Base-by-base conservation (phyloP, 2,113 vertebrate genomes). In the Pantherophis guttatus region DNA sequence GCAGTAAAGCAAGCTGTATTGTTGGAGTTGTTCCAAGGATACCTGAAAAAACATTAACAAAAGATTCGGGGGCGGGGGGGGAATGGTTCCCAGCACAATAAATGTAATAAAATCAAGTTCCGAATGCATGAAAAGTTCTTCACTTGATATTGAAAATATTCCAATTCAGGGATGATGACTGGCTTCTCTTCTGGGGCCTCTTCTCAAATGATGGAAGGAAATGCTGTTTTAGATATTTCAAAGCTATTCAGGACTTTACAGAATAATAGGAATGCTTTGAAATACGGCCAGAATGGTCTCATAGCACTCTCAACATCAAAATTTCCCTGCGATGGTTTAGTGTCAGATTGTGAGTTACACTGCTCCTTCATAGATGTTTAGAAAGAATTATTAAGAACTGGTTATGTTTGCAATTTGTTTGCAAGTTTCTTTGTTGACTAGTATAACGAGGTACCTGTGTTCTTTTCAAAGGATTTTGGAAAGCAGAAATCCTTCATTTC, bases 401-500 rank as follows among this genome's bases (percentile, higher is more conserved):
- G 17, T 81, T 81, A 1, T 39, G 19, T 26, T 55, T 81, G 26
- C 87, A 26, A 5, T 29, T 55, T 55, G 54, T 55, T 17, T 55
- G 3, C 54, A 55, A 50, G 44, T 57, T 26, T 8, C 55, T 50
- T 87, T 87, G 91, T 52, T 52, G 29, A 19, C 33, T 19, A 62
- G 6, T 55, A 8, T 24, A 6, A 55, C 3, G 21, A 15, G 24
- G 21, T 53, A 44, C 19, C 21, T 54, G 7, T 75, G 70, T 94
- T 92, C 94, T 13, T 90, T 91, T 97, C 94, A 92, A 93, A 99
- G 98, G 95, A 95, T 98, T 94, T 55, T 98, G 62, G 98, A 99
- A 96, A 99, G 98, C 94, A 98, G 98, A 54, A 98, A 98, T 93
- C 50, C 98, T 48, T 94, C 94, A 8, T 99, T 98, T 50, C 96